phyloP scores from a whole-genome alignment of 2,888 invertebrate genomes.

The Calliphora vomitoria region DNA sequence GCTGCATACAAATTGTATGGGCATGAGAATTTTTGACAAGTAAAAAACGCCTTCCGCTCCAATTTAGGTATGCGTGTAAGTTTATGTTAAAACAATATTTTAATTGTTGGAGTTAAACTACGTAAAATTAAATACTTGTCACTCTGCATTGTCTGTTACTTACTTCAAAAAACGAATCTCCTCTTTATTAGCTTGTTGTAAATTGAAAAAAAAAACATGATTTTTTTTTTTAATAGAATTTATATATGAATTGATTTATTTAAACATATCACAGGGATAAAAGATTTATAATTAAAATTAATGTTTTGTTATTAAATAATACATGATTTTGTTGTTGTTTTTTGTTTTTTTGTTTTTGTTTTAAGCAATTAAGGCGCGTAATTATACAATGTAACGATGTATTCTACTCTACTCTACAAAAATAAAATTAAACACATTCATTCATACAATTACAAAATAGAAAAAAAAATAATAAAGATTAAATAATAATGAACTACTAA shows the following conservation, averaged over 20 bases:
- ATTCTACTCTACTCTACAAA: conserved; percentile 12
- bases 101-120: no score
- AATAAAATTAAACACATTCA: conserved; percentile 24
- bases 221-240: conserved; percentile 32
- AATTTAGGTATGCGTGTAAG: no score
- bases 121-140: no score
- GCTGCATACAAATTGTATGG: no score
- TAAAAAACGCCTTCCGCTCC: no score
- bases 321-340: conserved; percentile 71
- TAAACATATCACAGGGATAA: conserved; percentile 83
- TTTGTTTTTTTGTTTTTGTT: conserved; percentile 37
- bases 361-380: conserved; percentile 34
- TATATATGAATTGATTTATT: conserved; percentile 71
- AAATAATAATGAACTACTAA: conserved; percentile 21
- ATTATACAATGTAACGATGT: conserved; percentile 22
- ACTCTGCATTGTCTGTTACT: background rate
- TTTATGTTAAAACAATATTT: no score
- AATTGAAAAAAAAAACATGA: background rate
- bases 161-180: background rate
- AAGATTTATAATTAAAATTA: conserved; percentile 75
- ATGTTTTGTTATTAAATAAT: conserved; percentile 73
- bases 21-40: no score
- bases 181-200: background rate
- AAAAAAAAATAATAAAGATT: conserved; percentile 5
- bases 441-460: conserved; percentile 10